Base-by-base conservation (phyloP, 2,888 invertebrate species). In the Emesis furor region DNA sequence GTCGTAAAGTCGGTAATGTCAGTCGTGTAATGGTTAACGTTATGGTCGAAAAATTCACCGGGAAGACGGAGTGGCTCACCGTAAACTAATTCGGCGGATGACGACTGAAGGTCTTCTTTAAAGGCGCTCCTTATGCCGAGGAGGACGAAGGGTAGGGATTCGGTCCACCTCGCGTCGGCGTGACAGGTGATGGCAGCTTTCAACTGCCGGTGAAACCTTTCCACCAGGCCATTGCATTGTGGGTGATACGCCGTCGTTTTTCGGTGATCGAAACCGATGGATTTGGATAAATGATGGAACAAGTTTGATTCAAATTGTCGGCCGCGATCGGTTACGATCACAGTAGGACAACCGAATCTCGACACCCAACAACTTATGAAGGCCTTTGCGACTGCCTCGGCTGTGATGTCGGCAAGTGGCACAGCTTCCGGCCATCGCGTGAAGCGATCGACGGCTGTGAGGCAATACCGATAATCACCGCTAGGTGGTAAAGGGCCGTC, bases 351-450 rank as follows among this genome's bases (percentile, higher is more conserved):
- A 3, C 46, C 46, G 14, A 46, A 46, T 3, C 46, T 12, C 14
- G 46, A 46, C 12, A 46, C 14, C 46, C 46, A 46, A 46, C 46
- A 12, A 14, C 39, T 42, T 10, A 42, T 14, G 14, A 46, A 46
- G 4, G 46, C 14, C 14, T 46, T 46, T 14, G 46, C 46, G 4
- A 46, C 46, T 14, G 14, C 2, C 46, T 65, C 32, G 2, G 62
- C 93, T 1, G 92, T 91, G 32, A 92, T 93, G 72, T 94, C 91
- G 4, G 39, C 8, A 0, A 93, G 35, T 0, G 94, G 93, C 7
- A 91, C 80, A 5, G 89, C 92, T 82, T 93, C 76, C 6, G 80
- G 76, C 83, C 83, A 81, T 80, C 92, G 85, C 1, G 94, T 91
- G 73, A 88, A 91, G 6, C 92, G 71, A 77, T 93, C 92, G 17